Base-by-base conservation (phyloP, 2,888 invertebrate genomes). In the Drosophila stalkeri region DNA sequence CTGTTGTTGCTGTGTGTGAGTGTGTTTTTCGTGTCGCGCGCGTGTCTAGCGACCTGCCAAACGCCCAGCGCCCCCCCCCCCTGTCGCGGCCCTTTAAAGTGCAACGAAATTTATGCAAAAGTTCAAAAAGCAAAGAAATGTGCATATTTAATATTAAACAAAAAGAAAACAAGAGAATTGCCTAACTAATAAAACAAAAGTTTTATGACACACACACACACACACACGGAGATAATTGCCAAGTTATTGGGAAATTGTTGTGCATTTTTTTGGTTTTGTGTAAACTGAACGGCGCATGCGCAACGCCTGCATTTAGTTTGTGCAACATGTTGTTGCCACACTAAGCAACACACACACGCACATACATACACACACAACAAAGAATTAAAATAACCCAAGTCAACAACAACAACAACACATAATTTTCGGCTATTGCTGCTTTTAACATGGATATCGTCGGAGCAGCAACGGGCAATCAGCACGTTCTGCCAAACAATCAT, bases 401-500 rank as follows among this genome's bases (percentile, higher is more conserved):
- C 54, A 56, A 39, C 66, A 57, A 35, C 54, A 64, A 68, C 37
- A 14, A 37, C 37, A 33, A 54, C 52, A 77, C 51, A 57, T 54
- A 56, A 55, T 65, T 67, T 74, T 72, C 23, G 73, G 52, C 27
- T 27, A 27, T 27, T 27, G 27, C 27, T 27, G 27, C 68, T 63
- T 60, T 52, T 52, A 91, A 87, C 78, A 92, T 93, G 92, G 93
- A 93, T 92, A 91, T 92, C 76, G 91, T 91, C 75, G 92, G 92
- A 76, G 81, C 88, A 66, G 82, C 87, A 70, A 74, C 88, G 63
- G 88, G 89, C 84, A 92, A 92, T 90, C 91, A 92, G 83, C 90
- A 91, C 82, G 91, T 91, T 79, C 90, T 93, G 86, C 92, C 93
- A 71, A 93, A 93, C 86, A 93, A 93, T 91, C 93, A 93, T 85